Conservation (phyloP, 2,113 vertebrate species). For the Tupaia tana region DNA sequence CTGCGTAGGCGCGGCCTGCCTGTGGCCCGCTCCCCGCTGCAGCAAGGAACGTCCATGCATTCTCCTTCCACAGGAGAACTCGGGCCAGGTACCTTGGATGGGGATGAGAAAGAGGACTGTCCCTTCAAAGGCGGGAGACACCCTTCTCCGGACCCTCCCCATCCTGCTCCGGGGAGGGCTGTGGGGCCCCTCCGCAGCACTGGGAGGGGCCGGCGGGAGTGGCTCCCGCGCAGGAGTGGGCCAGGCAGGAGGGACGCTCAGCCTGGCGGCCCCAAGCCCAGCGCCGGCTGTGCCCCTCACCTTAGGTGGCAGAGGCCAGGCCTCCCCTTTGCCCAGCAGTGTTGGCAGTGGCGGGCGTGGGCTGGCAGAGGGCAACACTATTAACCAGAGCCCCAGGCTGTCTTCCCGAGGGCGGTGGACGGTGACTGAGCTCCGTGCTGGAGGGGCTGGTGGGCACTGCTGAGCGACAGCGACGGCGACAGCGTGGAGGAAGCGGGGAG, state of each 20-base stretch:
- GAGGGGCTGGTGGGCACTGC: neutral
- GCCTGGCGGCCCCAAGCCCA: too few species aligned
- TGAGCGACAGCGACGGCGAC: too few species aligned
- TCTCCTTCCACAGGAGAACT: neutral
- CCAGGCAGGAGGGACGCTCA: neutral
- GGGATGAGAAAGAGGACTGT: neutral
- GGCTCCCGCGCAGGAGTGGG: neutral
- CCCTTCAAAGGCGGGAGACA: neutral
- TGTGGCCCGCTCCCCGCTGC: neutral
- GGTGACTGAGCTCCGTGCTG: neutral
- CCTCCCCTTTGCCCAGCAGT: neutral
- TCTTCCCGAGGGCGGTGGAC: rapidly evolving
- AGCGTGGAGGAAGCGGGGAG: neutral
- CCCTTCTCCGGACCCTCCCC: too few species aligned
- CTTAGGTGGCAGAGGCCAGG: neutral
- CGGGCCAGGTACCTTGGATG: neutral
- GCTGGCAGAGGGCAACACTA: neutral
- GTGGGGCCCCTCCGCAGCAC: neutral
- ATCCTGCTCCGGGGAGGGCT: rapidly evolving
- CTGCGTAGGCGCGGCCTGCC: neutral
- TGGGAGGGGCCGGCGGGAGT: rapidly evolving
- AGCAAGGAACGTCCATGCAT: neutral
- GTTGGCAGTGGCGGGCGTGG: neutral
- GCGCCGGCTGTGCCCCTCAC: neutral
- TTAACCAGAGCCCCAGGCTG: neutral